A percentile compares a stretch with the other conserved stretches of the same genome.
These are phyloP conservation scores for Dasyprocta punctata DNA, from an alignment of 2,113 vertebrate genomes.

Conservation along the genomic window DNA sequence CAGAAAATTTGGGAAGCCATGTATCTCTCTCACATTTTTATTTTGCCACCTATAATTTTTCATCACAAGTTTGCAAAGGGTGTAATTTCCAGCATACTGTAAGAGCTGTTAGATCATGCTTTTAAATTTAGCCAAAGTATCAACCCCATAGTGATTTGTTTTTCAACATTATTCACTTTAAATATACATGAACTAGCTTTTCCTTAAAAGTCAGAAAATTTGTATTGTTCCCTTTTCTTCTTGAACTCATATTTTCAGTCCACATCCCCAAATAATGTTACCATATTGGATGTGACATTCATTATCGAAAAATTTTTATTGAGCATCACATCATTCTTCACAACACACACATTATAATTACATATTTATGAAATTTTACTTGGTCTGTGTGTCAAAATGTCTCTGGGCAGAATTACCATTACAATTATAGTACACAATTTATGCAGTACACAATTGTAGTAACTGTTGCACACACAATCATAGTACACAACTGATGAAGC, in stretches of 20 bases:
- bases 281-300: neutral
- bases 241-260: constrained; percentile 1
- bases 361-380: constrained; percentile 13
- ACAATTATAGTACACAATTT: neutral
- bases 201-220: constrained; percentile 18
- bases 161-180: constrained; percentile 37
- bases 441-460: neutral
- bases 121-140: constrained; percentile 14
- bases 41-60: constrained; percentile 33
- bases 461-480: neutral
- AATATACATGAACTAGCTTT: neutral
- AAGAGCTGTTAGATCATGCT: constrained; percentile 36
- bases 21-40: neutral
- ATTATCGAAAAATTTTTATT: constrained; percentile 20
- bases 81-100: constrained; percentile 12
- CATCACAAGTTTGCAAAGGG: neutral
- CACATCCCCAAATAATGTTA: neutral
- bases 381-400: constrained; percentile 13
- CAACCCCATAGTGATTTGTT: neutral
- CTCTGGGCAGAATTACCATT: neutral
- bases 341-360: neutral
- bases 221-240: constrained; percentile 34
- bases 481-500: neutral
- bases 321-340: neutral
- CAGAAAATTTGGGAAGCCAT: neutral